Evolutionary conservation across 2,797 vertebrate species (phyloP).

Genomic region (Limosa lapponica): DNA sequence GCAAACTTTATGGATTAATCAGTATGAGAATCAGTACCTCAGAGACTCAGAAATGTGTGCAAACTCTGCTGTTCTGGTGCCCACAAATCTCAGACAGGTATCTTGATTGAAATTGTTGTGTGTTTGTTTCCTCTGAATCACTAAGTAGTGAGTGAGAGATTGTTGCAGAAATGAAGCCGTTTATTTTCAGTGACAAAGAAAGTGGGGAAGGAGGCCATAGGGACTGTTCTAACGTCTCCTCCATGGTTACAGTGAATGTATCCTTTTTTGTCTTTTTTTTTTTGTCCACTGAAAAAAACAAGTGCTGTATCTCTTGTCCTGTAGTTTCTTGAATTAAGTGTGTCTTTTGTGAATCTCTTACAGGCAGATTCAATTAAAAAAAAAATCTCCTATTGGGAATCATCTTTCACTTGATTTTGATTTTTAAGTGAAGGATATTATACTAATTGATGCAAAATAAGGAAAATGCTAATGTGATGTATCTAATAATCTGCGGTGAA

Average conservation of each 20-base stretch:
- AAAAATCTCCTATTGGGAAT: rapidly evolving
- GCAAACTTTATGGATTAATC: conserved; percentile 45
- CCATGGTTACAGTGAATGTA: background rate
- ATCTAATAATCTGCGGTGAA: background rate
- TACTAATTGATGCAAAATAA: background rate
- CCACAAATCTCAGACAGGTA: background rate
- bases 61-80: background rate
- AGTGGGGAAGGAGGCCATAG: background rate
- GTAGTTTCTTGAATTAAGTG: background rate
- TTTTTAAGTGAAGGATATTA: background rate
- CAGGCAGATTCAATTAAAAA: background rate
- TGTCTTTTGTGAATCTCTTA: background rate
- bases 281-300: background rate
- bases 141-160: background rate
- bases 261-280: background rate
- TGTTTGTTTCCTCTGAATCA: background rate
- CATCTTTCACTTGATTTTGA: background rate
- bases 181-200: background rate
- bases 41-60: background rate
- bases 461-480: background rate
- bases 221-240: background rate
- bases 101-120: background rate
- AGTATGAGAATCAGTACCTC: background rate
- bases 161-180: background rate
- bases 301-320: background rate